These are phyloP conservation scores for Botia almorhae DNA, from an alignment of 2,797 vertebrate species.

Conservation along the genomic window DNA sequence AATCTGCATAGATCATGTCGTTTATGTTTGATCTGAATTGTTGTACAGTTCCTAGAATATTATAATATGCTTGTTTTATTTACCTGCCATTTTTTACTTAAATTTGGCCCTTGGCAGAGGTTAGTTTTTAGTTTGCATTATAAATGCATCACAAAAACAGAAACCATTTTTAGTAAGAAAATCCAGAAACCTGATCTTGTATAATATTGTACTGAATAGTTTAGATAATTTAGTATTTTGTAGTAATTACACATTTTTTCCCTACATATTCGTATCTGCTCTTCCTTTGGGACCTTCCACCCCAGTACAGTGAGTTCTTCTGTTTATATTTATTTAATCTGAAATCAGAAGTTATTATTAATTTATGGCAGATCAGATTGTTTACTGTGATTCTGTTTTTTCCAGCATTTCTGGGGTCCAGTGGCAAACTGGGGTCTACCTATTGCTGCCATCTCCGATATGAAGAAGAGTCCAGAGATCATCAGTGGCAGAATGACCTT, in stretches of 20 bases:
- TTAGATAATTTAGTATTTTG: neutral
- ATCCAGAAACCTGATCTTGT: neutral
- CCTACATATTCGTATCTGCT: slow-evolving; percentile 49
- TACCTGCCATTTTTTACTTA: no score
- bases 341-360: neutral
- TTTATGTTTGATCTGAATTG: no score
- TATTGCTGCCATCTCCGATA: slow-evolving; percentile 93
- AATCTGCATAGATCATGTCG: no score
- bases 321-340: neutral
- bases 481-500: slow-evolving; percentile 99
- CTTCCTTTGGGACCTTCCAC: slow-evolving; percentile 28
- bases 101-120: no score
- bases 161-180: no score
- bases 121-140: no score
- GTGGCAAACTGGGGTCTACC: slow-evolving; percentile 98
- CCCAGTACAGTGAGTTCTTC: slow-evolving; percentile 75
- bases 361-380: no score
- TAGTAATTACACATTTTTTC: slow-evolving; percentile 2
- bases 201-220: neutral
- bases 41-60: no score
- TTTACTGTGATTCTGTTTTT: slow-evolving; percentile 5
- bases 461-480: slow-evolving; percentile 99
- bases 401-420: slow-evolving; percentile 98
- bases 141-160: no score
- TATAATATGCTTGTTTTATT: no score